Evolutionary conservation across 1,140 invertebrate genomes (phyloP), one percentile per base, ranked within the genome.

Genomic region (Brachionus rotundiformis): DNA sequence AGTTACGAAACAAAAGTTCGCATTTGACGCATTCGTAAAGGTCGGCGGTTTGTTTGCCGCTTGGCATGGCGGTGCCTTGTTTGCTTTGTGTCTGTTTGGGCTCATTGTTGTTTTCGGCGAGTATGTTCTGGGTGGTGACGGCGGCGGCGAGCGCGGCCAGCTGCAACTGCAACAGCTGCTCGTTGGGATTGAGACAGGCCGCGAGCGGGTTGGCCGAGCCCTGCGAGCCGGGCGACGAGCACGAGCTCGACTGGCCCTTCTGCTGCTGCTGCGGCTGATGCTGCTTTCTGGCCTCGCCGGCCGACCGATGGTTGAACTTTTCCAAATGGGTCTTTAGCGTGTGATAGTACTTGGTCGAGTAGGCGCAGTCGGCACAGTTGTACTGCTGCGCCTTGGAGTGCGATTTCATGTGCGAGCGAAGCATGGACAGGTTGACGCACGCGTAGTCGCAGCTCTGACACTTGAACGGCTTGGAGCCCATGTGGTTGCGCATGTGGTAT

Each of bases 341-440:
- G 89, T 99, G 97, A 84, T 94, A 97, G 86, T 99, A 99, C 87
- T 99, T 99, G 0, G 96, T 98, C 1, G 94, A 95, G 86, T 98
- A 99, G n/a, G 91, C 92, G 86, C 98, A 99, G 85, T 97, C 93
- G 0, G 92, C 89, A 86, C 98, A 99, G 27, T 94, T 91, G 86
- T 97, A 99, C 85, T 97, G 96, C 85, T 98, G 98, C 0, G 98
- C 89, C 82, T 94, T 95, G 0, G 95, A 98, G 87, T 99, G 98
- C 0, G 94, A 97, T 86, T 99, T 99, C 84, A 98, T 91, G 85
- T 99, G 98, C 0, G 95, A 97, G 86, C 98, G 98, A 10, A 99
- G 89, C 98, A 99, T 99, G 0, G 96, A 98, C 86, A 99, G 98
- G 88, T 98, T 99, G 2, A 99, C 96, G 85, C 97, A 99, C 6